A percentile compares a stretch with the other conserved stretches of the same genome.
phyloP scores from a whole-genome alignment of 2,888 invertebrate species.

The Drosophila antonietae region DNA sequence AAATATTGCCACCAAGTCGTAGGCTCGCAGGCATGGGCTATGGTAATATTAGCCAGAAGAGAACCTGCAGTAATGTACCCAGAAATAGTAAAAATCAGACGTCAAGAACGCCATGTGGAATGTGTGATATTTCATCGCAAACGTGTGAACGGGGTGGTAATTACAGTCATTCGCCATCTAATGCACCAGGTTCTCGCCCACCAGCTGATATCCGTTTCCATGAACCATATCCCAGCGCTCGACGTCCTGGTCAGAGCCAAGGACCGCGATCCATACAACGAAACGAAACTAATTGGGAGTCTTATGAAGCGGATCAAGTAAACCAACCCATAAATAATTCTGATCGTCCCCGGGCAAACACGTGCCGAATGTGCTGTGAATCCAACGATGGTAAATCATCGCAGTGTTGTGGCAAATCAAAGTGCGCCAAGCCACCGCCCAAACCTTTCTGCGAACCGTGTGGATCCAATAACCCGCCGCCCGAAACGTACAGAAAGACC shows the following conservation, averaged over 20 bases:
- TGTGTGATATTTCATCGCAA: not conserved
- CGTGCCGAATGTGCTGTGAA: not conserved
- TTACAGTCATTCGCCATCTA: too few relatives aligned
- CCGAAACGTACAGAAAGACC: not conserved
- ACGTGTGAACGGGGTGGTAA: not conserved
- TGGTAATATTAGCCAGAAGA: not conserved
- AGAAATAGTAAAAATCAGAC: not conserved
- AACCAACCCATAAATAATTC: rapidly evolving
- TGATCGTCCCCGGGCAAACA: not conserved
- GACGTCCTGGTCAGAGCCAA: not conserved
- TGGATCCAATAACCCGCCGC: not conserved
- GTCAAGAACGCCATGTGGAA: not conserved
- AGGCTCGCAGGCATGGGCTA: constrained; percentile 1
- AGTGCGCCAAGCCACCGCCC: not conserved
- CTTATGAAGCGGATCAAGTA: not conserved
- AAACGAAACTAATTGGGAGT: not conserved
- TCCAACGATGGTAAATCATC: not conserved
- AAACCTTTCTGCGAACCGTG: not conserved
- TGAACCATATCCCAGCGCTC: not conserved
- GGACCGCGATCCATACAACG: not conserved
- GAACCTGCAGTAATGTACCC: not conserved
- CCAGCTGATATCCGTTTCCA: not conserved
- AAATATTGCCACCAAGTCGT: not conserved
- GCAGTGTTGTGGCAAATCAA: not conserved
- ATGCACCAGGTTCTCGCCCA: not conserved